Conservation (phyloP, 1,140 invertebrate genomes). For the Schlechtendalia chinensis region DNA sequence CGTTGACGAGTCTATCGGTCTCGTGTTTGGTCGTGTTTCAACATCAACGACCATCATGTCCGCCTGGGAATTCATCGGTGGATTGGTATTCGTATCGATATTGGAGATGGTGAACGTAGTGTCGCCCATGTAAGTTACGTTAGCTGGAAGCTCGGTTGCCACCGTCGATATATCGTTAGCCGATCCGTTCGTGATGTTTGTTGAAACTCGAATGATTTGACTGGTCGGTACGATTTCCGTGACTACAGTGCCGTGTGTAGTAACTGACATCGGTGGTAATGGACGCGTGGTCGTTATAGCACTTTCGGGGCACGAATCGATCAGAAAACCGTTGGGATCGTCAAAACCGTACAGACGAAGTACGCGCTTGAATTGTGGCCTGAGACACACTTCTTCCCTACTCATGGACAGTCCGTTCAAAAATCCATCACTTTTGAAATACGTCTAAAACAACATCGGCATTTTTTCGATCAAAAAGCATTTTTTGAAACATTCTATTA, state of each 20-base stretch:
- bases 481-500: background rate
- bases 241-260: slow-evolving; percentile 35
- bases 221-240: slow-evolving; percentile 46
- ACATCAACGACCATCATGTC: slow-evolving; percentile 7
- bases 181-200: slow-evolving; percentile 12
- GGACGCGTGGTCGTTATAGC: background rate
- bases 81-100: slow-evolving; percentile 14
- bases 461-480: background rate
- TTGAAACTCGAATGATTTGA: slow-evolving; percentile 41
- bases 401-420: slow-evolving; percentile 74
- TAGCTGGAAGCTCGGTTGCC: slow-evolving; percentile 9
- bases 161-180: background rate
- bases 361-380: slow-evolving; percentile 67
- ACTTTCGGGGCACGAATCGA: slow-evolving; percentile 36
- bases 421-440: slow-evolving; percentile 76
- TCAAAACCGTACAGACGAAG: slow-evolving; percentile 77
- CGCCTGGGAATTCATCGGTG: slow-evolving; percentile 20
- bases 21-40: slow-evolving; percentile 8
- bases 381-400: slow-evolving; percentile 70
- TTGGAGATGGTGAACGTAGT: slow-evolving; percentile 23
- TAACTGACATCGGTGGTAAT: background rate
- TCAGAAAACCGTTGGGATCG: slow-evolving; percentile 53
- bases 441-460: slow-evolving; percentile 64
- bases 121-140: slow-evolving; percentile 30
- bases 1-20: slow-evolving; percentile 10